These are phyloP conservation scores for Rhineura floridana DNA, from an alignment of 2,113 vertebrate genomes.

Conservation along the genomic window DNA sequence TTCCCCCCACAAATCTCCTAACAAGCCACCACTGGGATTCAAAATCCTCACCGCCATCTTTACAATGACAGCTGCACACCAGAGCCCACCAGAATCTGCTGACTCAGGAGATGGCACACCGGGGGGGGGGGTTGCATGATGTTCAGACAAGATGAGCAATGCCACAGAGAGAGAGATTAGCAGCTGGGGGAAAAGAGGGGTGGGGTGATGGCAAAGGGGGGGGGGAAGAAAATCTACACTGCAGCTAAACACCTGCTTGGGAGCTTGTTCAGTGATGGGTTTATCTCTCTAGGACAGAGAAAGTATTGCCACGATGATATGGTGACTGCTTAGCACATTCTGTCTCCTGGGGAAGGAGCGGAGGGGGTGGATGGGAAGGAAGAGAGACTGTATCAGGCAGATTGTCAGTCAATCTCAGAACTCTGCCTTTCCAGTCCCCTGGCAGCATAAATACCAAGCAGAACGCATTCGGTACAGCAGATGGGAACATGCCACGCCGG, in stretches of 20 bases:
- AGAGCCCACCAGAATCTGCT: neutral
- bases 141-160: neutral
- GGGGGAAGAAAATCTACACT: neutral
- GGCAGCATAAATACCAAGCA: neutral
- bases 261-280: slow-evolving; percentile 37
- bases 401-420: slow-evolving; percentile 42
- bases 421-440: neutral
- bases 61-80: neutral
- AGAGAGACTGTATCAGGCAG: slow-evolving; percentile 32
- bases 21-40: neutral
- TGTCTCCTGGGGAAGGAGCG: neutral
- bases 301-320: slow-evolving; percentile 13
- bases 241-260: neutral
- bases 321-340: neutral
- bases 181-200: neutral
- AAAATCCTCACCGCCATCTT: neutral
- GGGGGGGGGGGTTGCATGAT: neutral
- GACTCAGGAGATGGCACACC: neutral
- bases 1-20: neutral
- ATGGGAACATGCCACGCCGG: neutral
- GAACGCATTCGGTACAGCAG: neutral
- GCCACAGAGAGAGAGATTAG: slow-evolving; percentile 2
- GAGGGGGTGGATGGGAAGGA: neutral
- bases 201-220: neutral
- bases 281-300: slow-evolving; percentile 48